Percentiles rank a stretch among this genome's conserved stretches.
Conservation (phyloP, 2,113 vertebrate species). For the Chiloscyllium plagiosum region DNA sequence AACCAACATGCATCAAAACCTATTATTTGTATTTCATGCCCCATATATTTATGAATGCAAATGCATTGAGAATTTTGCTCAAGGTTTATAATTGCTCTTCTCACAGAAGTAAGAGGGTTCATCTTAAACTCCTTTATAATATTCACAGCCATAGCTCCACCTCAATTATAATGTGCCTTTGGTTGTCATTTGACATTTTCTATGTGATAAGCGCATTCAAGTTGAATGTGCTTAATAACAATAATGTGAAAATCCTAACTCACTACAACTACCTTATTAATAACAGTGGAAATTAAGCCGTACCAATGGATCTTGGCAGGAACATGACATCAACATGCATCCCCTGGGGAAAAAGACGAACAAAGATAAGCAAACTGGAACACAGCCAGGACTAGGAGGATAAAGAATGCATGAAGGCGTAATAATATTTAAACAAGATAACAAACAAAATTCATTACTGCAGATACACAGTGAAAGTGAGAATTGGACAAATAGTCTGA, state of each 20-base stretch:
- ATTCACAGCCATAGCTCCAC: background rate
- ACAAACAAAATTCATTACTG: background rate
- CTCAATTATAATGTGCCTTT: background rate
- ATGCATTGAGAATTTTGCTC: background rate
- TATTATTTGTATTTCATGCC: background rate
- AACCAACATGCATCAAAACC: background rate
- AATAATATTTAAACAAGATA: slow-evolving; percentile 6
- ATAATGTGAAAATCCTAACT: slow-evolving; percentile 19
- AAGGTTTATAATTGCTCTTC: background rate
- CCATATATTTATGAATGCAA: background rate
- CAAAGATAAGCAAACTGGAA: background rate
- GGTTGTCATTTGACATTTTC: slow-evolving; percentile 7
- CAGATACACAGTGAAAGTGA: background rate
- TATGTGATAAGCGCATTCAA: background rate
- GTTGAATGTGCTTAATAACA: background rate
- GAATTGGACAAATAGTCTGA: background rate
- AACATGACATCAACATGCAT: background rate
- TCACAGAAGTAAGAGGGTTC: background rate
- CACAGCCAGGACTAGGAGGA: background rate
- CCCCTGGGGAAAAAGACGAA: background rate
- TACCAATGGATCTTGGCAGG: background rate
- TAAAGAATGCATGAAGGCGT: background rate
- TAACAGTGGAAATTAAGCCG: slow-evolving; percentile 26
- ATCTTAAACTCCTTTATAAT: background rate
- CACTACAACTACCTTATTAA: slow-evolving; percentile 26